Base-by-base conservation (phyloP, 2,888 invertebrate species). In the Acleris sparsana region DNA sequence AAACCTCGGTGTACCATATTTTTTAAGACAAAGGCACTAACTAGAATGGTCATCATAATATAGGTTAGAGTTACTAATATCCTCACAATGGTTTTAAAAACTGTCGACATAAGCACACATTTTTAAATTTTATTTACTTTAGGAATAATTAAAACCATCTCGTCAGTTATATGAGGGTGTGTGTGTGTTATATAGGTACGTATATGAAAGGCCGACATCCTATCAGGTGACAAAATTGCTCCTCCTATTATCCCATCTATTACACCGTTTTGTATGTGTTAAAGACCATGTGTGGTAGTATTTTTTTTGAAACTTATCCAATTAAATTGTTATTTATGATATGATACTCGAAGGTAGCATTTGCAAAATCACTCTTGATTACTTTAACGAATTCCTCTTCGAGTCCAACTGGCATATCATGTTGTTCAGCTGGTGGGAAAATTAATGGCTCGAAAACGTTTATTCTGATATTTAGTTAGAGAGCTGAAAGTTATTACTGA, bases 341-440 rank as follows among this genome's bases (percentile, higher is more conserved):
- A 55, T 43, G n/a, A 43, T 55, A 55, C 7, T 43, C 43, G 11
- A 43, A 20, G 16, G 55, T 7, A 43, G n/a, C 20, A 43, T 55
- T 55, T 16, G 13, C 7, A 22, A 55, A 55, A 43, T 20, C 33
- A 55, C 9, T n/a, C 2, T 16, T 25, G 9, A 56, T n/a, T 25
- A 56, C 13, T 44, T 56, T 44, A 20, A 56, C 17, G 25, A 56
- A 56, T 56, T 56, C 56, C 5, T 46, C 56, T 43, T 56, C 56
- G 5, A 46, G 46, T n/a, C 44, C 46, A n/a, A 46, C 0, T 22
- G 25, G 56, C 3, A 11, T 25, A 7, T 43, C 43, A 2, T 43
- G 22, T 7, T 9, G 18, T 11, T 44, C 22, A 6, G n/a, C 44
- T 25, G 22, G 18, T 4, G n/a, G 44, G 20, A 22, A 44, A n/a